These are phyloP conservation scores for Murina feae DNA, from an alignment of 2,113 vertebrate genomes.

Conservation along the genomic window DNA sequence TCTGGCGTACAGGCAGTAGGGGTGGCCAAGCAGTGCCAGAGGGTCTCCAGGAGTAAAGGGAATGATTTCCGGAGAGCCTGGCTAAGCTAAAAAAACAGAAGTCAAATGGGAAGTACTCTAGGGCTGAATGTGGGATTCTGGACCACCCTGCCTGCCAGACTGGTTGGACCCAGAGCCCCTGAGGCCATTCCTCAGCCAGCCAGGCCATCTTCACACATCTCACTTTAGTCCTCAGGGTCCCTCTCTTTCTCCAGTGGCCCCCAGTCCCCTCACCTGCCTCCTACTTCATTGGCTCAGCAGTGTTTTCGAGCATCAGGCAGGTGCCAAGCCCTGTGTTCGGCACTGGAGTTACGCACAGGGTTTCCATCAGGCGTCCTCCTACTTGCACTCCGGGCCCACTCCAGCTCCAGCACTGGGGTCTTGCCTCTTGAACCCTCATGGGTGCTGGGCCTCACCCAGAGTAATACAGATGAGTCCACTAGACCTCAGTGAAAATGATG, in stretches of 20 bases:
- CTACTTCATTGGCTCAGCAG: fast-evolving
- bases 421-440: neutral
- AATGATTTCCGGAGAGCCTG: neutral
- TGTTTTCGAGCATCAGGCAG: neutral
- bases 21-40: neutral
- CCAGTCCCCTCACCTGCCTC: neutral
- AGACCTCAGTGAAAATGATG: neutral
- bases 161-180: fast-evolving
- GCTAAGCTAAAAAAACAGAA: neutral
- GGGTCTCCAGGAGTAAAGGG: neutral
- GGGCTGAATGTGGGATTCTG: neutral
- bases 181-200: neutral
- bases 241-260: neutral
- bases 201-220: too few species aligned
- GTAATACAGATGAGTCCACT: too few species aligned
- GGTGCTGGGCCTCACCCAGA: neutral
- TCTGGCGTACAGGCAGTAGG: neutral
- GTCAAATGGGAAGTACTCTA: neutral
- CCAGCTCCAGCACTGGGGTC: neutral
- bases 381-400: fast-evolving
- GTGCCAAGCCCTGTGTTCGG: neutral
- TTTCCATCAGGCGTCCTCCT: neutral
- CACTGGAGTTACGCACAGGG: neutral
- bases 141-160: neutral
- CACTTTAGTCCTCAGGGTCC: neutral